These are phyloP conservation scores for Drosophila nr. medialis DNA, from an alignment of 2,888 invertebrate genomes.

Conservation along the genomic window DNA sequence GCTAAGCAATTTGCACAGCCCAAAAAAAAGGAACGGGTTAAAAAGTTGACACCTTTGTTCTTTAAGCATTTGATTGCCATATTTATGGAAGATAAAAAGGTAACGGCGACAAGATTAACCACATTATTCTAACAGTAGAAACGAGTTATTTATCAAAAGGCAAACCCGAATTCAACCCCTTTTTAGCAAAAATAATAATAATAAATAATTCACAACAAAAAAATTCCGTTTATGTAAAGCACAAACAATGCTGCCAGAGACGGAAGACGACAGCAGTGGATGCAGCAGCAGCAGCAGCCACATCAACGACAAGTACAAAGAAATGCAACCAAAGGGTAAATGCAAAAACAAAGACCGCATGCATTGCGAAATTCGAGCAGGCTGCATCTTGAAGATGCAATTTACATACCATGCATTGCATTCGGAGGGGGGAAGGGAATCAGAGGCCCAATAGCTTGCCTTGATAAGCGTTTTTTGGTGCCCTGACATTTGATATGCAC, in stretches of 20 bases:
- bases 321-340: conserved; percentile 53
- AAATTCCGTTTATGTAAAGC: conserved; percentile 35
- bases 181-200: conserved; percentile 30
- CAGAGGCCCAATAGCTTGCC: conserved; percentile 27
- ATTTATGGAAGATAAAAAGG: conserved; percentile 77
- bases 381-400: conserved; percentile 73
- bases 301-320: conserved; percentile 18
- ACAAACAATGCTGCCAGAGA: conserved; percentile 55
- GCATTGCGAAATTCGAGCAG: conserved; percentile 71
- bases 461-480: conserved; percentile 68
- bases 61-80: conserved; percentile 79
- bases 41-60: conserved; percentile 74
- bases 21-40: conserved; percentile 32
- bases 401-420: conserved; percentile 49
- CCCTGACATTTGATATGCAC: conserved; percentile 69
- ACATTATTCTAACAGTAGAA: conserved; percentile 74
- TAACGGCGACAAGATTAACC: conserved; percentile 81
- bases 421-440: background rate
- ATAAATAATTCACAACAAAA: conserved; percentile 37
- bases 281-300: conserved; percentile 22
- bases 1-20: background rate
- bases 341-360: conserved; percentile 60
- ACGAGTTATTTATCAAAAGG: conserved; percentile 58
- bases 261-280: conserved; percentile 14
- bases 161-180: conserved; percentile 70